Evolutionary conservation across 2,888 invertebrate species (phyloP), one percentile per base, ranked within the genome.

Genomic region (Hirtodrosophila alboralis): DNA sequence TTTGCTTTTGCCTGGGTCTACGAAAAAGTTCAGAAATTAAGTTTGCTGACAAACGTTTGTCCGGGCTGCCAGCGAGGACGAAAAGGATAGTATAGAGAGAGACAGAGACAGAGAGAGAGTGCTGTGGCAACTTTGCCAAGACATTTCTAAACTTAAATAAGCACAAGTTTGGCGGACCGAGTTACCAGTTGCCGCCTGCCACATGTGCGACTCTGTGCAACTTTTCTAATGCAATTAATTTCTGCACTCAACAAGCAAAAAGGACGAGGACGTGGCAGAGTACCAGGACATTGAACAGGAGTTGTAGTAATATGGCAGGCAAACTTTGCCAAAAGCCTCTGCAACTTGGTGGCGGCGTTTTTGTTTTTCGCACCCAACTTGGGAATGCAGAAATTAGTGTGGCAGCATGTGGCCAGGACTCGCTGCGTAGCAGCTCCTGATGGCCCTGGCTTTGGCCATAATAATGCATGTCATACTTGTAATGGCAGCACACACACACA

Each of bases 191-290:
- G 52, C 57, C 49, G 30, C 57, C 38, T 67, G 80, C 67, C 79
- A 79, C 79, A 79, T 79, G 79, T 79, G 79, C 84, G 72, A 66
- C 68, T 64, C 51, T 70, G 67, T 68, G 73, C 67, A 84, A 84
- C 77, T 84, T 84, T 84, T 86, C 83, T 86, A 84, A 84, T 84
- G 86, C 83, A 84, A 84, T 84, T 84, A 84, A 84, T 84, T 84
- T 86, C 84, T 80, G 86, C 86, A 86, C 81, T 86, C 83, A 77
- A 73, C 83, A 59, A 56, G 8, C 58, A 52, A 49, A 27, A 45
- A 16, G 49, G 7, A 40, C 44, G 13, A 40, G 49, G 31, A 7
- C 10, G 31, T 34, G 23, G 23, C n/a, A 5, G 21, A 8, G 23
- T 9, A 12, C n/a, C 4, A 16, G 33, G 1, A 27, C 21, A 1